Base-by-base conservation (phyloP, 2,797 vertebrate species). In the Hafferia zeledoni region DNA sequence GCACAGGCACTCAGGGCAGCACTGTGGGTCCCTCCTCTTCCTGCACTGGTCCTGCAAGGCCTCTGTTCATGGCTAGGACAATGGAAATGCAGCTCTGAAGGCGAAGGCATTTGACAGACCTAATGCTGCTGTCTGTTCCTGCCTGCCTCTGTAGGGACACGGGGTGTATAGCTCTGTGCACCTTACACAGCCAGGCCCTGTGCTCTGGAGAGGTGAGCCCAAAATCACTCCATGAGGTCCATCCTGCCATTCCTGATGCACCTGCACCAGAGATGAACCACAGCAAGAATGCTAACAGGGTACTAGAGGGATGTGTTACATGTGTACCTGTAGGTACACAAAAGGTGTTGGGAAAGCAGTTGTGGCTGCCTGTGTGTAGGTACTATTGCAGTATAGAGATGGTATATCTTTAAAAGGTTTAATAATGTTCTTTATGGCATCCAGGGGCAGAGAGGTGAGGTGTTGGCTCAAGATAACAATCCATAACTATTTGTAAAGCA, bases 201-300 rank as follows among this genome's bases (percentile, higher is more conserved):
- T 76, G 81, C 64, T 86, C 55, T 30, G 55, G 25, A 55, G 43
- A 5, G 16, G 9, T 14, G 22, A 85, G 53, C 49, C 37, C 25
- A 53, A 53, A 59, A 17, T 22, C 43, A 18, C 30, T 4, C 12
- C 2, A 22, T 30, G 72, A 69, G 74, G 25, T 15, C 52, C 60
- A 23, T 41, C 0, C 0, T 46, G 67, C 52, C 17, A 2, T 5
- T 74, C 47, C 67, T 23, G 5, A 11, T 9, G 33, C 17, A 4
- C 52, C 47, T 46, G 15, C 31, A 27, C 27, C 53, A 23, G 41
- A 13, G 50, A 44, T 24, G 57, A 56, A 61, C 37, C 37, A 10
- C 68, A 47, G 50, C 31, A 14, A 20, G 16, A 39, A 13, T 31
- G 74, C 15, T n/a, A 14, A 22, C 5, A 7, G 46, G 27, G 8